Evolutionary conservation across 2,113 vertebrate species (phyloP).

Genomic region (Ophiodon elongatus): DNA sequence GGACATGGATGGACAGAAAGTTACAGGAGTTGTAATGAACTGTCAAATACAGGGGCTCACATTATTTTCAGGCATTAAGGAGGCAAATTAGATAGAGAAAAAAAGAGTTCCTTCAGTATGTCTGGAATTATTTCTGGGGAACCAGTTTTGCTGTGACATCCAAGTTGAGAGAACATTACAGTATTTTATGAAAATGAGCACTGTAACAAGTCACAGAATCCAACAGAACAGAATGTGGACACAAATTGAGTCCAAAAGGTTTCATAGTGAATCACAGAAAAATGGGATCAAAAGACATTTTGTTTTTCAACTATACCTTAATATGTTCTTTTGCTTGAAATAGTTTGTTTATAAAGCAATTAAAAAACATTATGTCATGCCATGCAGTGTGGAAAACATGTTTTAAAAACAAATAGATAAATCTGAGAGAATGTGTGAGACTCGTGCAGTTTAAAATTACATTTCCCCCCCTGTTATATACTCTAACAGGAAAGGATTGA

Average conservation of each 20-base stretch:
- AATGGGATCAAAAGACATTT: background rate
- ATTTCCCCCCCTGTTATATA: background rate
- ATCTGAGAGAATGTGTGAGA: background rate
- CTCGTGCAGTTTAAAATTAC: background rate
- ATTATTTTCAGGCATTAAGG: background rate
- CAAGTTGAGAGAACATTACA: background rate
- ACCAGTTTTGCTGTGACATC: background rate
- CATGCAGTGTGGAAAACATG: background rate
- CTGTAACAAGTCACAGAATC: background rate
- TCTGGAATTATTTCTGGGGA: background rate
- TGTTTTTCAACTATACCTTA: background rate
- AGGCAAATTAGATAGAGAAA: background rate
- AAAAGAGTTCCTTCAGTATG: background rate
- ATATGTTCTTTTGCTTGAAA: background rate
- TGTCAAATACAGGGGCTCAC: background rate
- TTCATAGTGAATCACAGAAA: background rate
- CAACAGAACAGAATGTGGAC: background rate
- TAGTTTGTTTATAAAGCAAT: background rate
- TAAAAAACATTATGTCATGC: background rate
- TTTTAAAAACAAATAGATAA: background rate
- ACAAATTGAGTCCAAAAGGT: background rate
- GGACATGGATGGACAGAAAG: constrained; percentile 53
- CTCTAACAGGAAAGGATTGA: background rate
- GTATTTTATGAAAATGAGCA: background rate
- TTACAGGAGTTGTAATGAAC: background rate